Percentiles rank a stretch among this genome's conserved stretches.
Evolutionary conservation across 2,888 invertebrate species (phyloP).

Genomic region (Sphaerophoria taeniata): DNA sequence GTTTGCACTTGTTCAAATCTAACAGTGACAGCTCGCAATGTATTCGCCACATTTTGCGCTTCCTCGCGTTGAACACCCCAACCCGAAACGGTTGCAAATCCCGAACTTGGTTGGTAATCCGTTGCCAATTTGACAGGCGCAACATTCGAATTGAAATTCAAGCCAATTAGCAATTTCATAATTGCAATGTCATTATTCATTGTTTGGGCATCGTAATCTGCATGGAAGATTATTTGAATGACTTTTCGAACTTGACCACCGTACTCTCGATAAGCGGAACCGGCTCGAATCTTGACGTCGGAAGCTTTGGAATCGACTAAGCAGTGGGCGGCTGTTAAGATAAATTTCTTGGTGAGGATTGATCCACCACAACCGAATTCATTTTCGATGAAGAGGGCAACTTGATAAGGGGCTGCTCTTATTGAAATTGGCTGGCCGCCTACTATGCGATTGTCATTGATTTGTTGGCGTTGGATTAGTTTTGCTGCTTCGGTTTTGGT

Average conservation of each 20-base stretch:
- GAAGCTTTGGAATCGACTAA: background rate
- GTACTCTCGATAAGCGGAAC: conserved; percentile 57
- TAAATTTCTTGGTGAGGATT: conserved; percentile 65
- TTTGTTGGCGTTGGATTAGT: conserved; percentile 8
- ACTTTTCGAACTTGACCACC: conserved; percentile 75
- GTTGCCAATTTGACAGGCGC: conserved; percentile 15
- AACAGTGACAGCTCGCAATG: background rate
- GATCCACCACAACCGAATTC: conserved; percentile 76
- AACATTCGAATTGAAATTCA: background rate
- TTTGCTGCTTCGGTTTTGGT: conserved; percentile 13
- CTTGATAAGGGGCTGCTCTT: conserved; percentile 75
- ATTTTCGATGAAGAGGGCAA: conserved; percentile 47
- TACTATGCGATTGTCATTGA: conserved; percentile 71
- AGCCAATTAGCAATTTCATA: conserved; percentile 40
- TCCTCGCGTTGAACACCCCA: conserved; percentile 20
- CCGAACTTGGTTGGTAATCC: background rate
- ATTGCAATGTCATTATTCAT: conserved; percentile 76
- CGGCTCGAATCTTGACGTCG: conserved; percentile 72
- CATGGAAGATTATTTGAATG: conserved; percentile 48
- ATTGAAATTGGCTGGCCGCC: conserved; percentile 75
- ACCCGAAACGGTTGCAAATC: background rate
- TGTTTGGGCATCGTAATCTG: conserved; percentile 53
- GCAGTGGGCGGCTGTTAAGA: conserved; percentile 77
- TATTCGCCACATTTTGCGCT: background rate
- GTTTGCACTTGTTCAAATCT: background rate